Evolutionary conservation across 2,113 vertebrate species (phyloP).

Genomic region (Semnopithecus entellus): DNA sequence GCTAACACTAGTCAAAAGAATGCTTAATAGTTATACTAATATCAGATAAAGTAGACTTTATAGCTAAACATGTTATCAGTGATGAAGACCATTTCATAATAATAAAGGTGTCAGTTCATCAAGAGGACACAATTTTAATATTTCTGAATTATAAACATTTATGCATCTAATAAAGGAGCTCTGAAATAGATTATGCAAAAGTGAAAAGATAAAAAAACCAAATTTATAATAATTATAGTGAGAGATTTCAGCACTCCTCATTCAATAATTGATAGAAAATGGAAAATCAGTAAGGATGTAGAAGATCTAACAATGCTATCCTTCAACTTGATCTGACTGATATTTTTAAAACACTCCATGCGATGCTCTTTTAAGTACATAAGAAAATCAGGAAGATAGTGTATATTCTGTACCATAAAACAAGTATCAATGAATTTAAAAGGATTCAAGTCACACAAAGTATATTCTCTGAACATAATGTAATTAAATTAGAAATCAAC

Average conservation of each 20-base stretch:
- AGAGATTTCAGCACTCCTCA: not conserved
- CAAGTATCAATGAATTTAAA: not conserved
- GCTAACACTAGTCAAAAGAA: not conserved
- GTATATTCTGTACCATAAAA: not conserved
- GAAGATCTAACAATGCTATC: not conserved
- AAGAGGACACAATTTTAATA: not conserved
- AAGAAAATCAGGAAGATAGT: not conserved
- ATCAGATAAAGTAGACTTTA: not conserved
- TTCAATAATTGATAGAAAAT: not conserved
- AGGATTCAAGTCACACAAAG: not conserved
- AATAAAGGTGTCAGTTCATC: not conserved
- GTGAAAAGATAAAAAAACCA: not conserved
- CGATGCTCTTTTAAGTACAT: not conserved
- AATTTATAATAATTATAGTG: not conserved
- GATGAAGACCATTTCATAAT: not conserved
- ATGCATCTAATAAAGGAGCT: not conserved
- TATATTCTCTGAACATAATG: not conserved
- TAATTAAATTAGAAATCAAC: not conserved
- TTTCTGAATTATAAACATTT: not conserved
- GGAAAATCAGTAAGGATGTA: not conserved
- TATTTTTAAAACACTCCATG: not conserved
- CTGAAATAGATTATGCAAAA: not conserved
- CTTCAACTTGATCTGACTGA: not conserved
- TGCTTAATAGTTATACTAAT: not conserved
- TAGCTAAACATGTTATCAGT: not conserved